Evolutionary conservation across 1,140 invertebrate species (phyloP), one percentile per base, ranked within the genome.

Genomic region (Cherax quadricarinatus): DNA sequence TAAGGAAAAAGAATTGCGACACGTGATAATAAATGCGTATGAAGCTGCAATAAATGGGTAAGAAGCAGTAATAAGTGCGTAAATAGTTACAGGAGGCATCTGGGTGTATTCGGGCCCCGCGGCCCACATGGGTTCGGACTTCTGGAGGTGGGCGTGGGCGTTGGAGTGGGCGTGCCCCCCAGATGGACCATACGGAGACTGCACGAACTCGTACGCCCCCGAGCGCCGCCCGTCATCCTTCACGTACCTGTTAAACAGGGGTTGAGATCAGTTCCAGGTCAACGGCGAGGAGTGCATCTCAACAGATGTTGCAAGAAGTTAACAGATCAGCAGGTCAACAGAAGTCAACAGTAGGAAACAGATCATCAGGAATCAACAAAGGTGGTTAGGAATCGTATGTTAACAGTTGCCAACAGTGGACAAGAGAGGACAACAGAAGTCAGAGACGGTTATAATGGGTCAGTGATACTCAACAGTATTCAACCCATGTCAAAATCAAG

Each of bases 111-210:
- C 88, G 0, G 87, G 87, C 1, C 81, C 66, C 2, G 81, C 18
- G n/a, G 88, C 24, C 88, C 88, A 90, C 88, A 90, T 90, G 30
- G 88, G 81, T 48, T 90, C 88, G 0, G 88, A 41, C 88, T 90
- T 90, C 53, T 90, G 88, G 14, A 84, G 81, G 49, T 89, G 88
- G 80, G 88, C 80, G 80, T 90, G 79, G n/a, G 80, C 79, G 60
- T 57, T 48, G 2, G 83, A 21, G 84, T 90, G 88, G 21, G 88
- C 62, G 88, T 90, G 88, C 41, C 57, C 82, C n/a, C 81, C 18
- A 16, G 88, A 0, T 7, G 88, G 70, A 48, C 62, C 70, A 49
- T 90, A 90, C 0, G 88, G 81, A 18, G 88, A 57, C 70, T 90
- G 88, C n/a, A 90, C 81, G 81, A 90, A 90, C 48, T 90, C 88